Evolutionary conservation across 2,113 vertebrate genomes (phyloP).

Genomic region (Sterrhoptilus dennistouni): DNA sequence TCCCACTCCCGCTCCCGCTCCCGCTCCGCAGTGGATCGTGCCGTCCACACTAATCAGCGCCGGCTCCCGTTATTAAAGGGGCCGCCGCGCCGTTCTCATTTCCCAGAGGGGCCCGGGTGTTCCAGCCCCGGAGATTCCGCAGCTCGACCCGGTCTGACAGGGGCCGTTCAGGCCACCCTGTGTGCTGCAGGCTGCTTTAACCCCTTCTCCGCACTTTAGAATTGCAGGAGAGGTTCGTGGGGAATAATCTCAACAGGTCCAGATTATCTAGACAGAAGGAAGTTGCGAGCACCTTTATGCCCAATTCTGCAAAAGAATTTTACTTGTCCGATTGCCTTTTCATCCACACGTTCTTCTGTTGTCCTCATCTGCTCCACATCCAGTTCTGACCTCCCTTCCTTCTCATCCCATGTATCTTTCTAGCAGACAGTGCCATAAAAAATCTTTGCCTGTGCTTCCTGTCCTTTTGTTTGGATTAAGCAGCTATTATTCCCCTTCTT

Average conservation of each 20-base stretch:
- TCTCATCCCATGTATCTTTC: rapidly evolving
- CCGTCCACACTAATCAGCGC: slow-evolving; percentile 34
- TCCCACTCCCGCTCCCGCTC: neutral
- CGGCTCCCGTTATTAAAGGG: neutral
- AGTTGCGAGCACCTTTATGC: neutral
- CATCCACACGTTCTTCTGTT: neutral
- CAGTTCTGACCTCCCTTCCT: neutral
- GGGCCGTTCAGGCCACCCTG: neutral
- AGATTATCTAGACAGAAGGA: neutral
- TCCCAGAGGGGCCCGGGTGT: neutral
- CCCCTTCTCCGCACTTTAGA: neutral
- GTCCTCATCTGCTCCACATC: neutral
- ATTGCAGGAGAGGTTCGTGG: neutral
- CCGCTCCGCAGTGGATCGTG: slow-evolving; percentile 50
- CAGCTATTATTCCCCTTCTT: neutral
- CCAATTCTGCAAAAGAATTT: neutral
- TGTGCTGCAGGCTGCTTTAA: neutral
- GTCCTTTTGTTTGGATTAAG: neutral
- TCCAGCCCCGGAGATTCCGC: neutral
- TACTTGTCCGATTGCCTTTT: neutral
- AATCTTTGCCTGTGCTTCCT: neutral
- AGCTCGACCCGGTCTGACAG: neutral
- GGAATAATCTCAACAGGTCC: neutral
- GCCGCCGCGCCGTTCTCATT: neutral
- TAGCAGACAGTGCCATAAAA: neutral